phyloP scores from a whole-genome alignment of 2,113 vertebrate species.

The Barnardius zonarius region DNA sequence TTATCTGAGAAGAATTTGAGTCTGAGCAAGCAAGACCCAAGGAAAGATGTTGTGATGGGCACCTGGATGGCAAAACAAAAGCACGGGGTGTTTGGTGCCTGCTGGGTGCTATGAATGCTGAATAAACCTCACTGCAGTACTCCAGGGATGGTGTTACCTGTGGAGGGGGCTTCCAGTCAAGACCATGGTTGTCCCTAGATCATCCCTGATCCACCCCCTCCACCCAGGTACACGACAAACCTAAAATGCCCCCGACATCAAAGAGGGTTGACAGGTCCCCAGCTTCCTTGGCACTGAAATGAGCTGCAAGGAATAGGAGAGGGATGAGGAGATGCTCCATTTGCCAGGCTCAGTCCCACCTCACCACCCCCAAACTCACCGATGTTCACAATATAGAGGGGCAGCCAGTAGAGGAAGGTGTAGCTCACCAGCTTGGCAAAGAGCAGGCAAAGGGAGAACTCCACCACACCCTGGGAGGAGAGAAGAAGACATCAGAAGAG shows the following conservation, averaged over 20 bases:
- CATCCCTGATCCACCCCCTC: neutral
- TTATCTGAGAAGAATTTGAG: neutral
- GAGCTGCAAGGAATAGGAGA: slow-evolving; percentile 71
- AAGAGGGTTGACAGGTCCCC: slow-evolving; percentile 95
- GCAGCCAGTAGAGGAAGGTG: slow-evolving; percentile 98
- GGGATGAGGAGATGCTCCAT: neutral
- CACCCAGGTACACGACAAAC: slow-evolving; percentile 34
- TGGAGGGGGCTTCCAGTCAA: neutral
- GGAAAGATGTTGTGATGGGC: neutral
- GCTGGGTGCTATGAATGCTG: neutral
- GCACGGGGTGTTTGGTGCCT: accelerated
- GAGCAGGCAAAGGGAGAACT: slow-evolving; percentile 94
- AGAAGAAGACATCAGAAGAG: neutral
- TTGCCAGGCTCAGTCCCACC: accelerated
- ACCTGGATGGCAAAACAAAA: neutral
- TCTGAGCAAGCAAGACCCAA: neutral
- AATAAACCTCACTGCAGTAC: neutral
- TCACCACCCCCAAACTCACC: slow-evolving; percentile 73
- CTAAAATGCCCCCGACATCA: slow-evolving; percentile 94
- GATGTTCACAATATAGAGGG: slow-evolving; percentile 92
- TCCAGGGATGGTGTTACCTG: neutral
- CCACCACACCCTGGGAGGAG: slow-evolving; percentile 85
- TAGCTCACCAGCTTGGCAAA: slow-evolving; percentile 99
- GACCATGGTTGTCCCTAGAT: neutral
- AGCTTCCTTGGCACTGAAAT: slow-evolving; percentile 87